Conservation (phyloP, 37 sponge, comb jelly and placozoan genomes). For the Eunapius fragilis region DNA sequence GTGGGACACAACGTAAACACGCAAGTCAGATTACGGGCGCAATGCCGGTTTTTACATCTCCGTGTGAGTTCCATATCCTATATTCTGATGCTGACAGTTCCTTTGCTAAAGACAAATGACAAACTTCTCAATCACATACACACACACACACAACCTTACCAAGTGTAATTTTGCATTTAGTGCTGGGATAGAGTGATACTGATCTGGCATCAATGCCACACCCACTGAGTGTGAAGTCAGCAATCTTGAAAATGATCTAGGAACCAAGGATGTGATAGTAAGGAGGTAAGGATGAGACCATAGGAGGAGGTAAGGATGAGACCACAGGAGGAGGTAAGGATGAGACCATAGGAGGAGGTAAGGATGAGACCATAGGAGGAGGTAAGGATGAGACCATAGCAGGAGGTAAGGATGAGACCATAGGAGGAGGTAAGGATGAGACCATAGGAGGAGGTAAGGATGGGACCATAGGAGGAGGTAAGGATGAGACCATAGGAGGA, state of each 20-base stretch:
- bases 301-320: not conserved
- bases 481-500: no score
- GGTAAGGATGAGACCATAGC: no score
- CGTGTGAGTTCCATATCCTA: conserved; percentile 93
- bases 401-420: not conserved
- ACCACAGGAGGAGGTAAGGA: no score
- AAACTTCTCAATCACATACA: not conserved
- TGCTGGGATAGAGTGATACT: conserved; percentile 67
- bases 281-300: not conserved
- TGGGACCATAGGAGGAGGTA: not conserved
- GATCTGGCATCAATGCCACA: conserved; percentile 79
- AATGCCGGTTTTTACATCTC: conserved; percentile 70
- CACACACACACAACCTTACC: conserved; percentile 13
- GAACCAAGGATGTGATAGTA: not conserved
- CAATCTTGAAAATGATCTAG: conserved; percentile 75
- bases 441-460: no score
- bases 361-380: no score
- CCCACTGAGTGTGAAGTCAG: conserved; percentile 79
- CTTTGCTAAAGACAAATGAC: conserved; percentile 21
- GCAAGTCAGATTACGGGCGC: conserved; percentile 5
- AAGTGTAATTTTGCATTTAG: conserved; percentile 63
- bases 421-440: no score
- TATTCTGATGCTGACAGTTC: conserved; percentile 46
- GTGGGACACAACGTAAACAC: not conserved
- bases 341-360: no score